Conservation (phyloP, 2,888 invertebrate species). For the Cataglyphis albicans region DNA sequence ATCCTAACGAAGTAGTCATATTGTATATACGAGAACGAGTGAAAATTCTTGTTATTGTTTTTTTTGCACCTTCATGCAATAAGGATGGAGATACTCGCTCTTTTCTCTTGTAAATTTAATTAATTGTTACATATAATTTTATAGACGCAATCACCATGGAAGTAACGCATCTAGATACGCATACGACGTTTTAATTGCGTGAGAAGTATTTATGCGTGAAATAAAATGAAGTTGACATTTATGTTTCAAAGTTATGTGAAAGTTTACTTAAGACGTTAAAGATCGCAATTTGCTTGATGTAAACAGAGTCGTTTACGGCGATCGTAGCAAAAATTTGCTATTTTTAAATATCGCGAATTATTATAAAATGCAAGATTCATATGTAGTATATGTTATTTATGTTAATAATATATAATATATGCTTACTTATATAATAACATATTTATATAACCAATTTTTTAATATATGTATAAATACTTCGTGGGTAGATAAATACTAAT, state of each 20-base stretch:
- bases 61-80: not conserved
- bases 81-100: not conserved
- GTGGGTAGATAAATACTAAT: not conserved
- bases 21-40: slow-evolving; percentile 62
- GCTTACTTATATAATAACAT: not conserved
- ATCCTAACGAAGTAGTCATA: slow-evolving; percentile 80
- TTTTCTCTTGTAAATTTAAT: not conserved
- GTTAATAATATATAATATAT: not conserved
- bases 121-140: not conserved
- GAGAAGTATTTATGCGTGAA: slow-evolving; percentile 11
- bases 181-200: not conserved
- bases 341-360: not conserved
- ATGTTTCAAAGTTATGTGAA: not conserved
- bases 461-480: not conserved
- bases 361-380: not conserved
- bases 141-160: not conserved
- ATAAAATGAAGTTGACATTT: slow-evolving; percentile 16
- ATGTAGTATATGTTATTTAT: not conserved
- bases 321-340: not conserved
- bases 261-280: not conserved
- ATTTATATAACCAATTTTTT: not conserved
- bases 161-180: not conserved
- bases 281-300: not conserved
- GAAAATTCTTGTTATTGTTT: not conserved
- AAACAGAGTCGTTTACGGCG: not conserved